Percentiles rank a stretch among this genome's conserved stretches.
These are phyloP conservation scores for Trematocara zebra DNA, from an alignment of 2,113 vertebrate genomes.

Conservation along the genomic window DNA sequence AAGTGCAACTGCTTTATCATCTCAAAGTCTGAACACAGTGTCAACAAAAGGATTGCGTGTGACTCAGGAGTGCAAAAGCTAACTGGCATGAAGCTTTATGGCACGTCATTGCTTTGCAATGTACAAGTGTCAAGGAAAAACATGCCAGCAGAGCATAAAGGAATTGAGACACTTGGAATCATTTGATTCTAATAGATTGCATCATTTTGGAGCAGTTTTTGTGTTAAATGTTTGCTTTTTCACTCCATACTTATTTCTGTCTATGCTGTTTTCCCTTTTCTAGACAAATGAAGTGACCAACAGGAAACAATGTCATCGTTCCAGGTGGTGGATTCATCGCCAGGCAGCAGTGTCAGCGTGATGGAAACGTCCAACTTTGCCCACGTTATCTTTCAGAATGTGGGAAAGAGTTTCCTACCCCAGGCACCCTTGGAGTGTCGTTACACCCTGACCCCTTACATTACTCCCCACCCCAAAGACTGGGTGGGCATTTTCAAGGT, in stretches of 20 bases:
- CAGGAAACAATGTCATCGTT: conserved; percentile 82
- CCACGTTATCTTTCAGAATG: conserved; percentile 98
- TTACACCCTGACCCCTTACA: conserved; percentile 90
- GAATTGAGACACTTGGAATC: background rate
- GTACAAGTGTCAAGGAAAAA: background rate
- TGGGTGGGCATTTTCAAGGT: conserved; percentile 99
- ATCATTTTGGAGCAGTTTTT: background rate
- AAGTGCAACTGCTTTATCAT: background rate
- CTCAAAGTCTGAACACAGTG: background rate
- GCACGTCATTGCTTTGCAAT: background rate
- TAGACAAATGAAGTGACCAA: conserved; percentile 65
- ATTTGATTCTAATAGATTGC: background rate
- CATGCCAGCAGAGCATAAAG: background rate
- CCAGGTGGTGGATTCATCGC: conserved; percentile 82
- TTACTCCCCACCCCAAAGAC: conserved; percentile 90
- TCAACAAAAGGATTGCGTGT: background rate
- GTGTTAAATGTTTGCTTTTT: background rate
- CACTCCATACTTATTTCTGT: background rate
- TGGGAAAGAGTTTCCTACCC: conserved; percentile 94
- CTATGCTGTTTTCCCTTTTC: background rate
- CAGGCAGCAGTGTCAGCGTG: conserved; percentile 67
- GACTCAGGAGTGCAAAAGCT: background rate
- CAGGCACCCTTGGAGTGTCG: conserved; percentile 90
- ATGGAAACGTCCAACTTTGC: conserved; percentile 96
- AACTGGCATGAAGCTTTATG: background rate